A percentile compares a stretch with the other conserved stretches of the same genome.
Conservation (phyloP, 2,113 vertebrate species). For the Gila orcuttii region DNA sequence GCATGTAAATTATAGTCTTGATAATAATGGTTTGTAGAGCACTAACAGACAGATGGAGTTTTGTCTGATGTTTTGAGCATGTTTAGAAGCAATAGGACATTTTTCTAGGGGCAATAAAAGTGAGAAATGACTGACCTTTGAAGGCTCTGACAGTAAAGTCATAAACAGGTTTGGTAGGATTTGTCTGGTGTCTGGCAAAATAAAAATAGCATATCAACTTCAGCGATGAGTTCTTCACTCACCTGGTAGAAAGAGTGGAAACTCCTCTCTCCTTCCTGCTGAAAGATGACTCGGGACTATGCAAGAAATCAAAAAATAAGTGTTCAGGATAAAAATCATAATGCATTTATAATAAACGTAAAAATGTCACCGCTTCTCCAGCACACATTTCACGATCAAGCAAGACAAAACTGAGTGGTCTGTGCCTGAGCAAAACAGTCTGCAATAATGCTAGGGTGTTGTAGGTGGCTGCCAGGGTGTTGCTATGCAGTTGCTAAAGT, state of each 20-base stretch:
- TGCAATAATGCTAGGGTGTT: background rate
- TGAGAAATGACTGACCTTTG: constrained; percentile 15
- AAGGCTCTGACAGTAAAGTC: constrained; percentile 6
- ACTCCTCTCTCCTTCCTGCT: constrained; percentile 91
- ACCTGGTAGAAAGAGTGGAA: constrained; percentile 99
- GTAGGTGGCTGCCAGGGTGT: background rate
- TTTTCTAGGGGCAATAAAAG: background rate
- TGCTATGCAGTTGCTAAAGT: background rate
- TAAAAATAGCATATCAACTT: constrained; percentile 10
- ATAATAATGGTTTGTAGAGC: constrained; percentile 14
- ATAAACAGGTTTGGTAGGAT: constrained; percentile 40
- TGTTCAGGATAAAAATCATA: background rate
- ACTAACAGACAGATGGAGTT: background rate
- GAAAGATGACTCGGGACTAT: constrained; percentile 95
- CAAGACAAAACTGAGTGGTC: background rate
- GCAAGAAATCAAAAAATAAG: constrained; percentile 10
- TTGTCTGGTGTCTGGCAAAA: constrained; percentile 25
- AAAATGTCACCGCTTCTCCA: background rate
- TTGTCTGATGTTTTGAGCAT: background rate
- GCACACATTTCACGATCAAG: background rate
- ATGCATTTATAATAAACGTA: background rate
- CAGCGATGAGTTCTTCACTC: constrained; percentile 39
- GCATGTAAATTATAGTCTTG: background rate
- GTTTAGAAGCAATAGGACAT: background rate
- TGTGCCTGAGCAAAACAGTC: background rate